phyloP scores from a whole-genome alignment of 1,140 invertebrate species.

The Bombus difficillimus region DNA sequence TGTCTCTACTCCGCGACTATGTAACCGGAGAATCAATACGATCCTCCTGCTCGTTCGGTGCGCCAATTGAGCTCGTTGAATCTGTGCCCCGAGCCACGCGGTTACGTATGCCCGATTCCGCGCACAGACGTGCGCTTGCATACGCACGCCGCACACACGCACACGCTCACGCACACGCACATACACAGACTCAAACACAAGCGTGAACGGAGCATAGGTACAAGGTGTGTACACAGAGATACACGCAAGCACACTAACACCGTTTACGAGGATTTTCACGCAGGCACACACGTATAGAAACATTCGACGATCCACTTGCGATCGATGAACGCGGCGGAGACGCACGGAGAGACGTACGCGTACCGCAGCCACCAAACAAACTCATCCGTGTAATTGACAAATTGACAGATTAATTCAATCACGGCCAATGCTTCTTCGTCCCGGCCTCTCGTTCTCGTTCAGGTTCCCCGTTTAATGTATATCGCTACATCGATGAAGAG shows the following conservation, averaged over 20 bases:
- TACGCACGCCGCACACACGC: conserved; percentile 49
- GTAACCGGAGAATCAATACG: conserved; percentile 80
- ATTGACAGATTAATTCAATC: conserved; percentile 83
- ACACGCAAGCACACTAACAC: not conserved
- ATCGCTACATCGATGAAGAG: conserved; percentile 37
- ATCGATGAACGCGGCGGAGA: conserved; percentile 73
- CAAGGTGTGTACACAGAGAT: conserved; percentile 16
- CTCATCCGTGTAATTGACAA: conserved; percentile 82
- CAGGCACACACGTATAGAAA: conserved; percentile 37
- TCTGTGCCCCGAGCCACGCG: conserved; percentile 81
- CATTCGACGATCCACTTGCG: conserved; percentile 69
- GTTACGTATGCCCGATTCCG: conserved; percentile 71
- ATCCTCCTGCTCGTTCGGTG: conserved; percentile 72
- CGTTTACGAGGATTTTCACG: conserved; percentile 22
- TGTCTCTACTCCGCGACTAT: conserved; percentile 59
- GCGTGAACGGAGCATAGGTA: not conserved
- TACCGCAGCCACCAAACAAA: conserved; percentile 79
- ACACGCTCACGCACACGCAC: conserved; percentile 37
- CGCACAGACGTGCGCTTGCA: conserved; percentile 37
- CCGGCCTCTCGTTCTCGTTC: conserved; percentile 47
- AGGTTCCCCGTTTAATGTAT: conserved; percentile 46
- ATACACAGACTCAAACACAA: conserved; percentile 35
- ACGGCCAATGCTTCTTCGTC: conserved; percentile 72
- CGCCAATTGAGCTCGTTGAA: conserved; percentile 83
- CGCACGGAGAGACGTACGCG: conserved; percentile 59